These are phyloP conservation scores for Neopelma chrysocephalum DNA, from an alignment of 2,797 vertebrate species.

Conservation along the genomic window DNA sequence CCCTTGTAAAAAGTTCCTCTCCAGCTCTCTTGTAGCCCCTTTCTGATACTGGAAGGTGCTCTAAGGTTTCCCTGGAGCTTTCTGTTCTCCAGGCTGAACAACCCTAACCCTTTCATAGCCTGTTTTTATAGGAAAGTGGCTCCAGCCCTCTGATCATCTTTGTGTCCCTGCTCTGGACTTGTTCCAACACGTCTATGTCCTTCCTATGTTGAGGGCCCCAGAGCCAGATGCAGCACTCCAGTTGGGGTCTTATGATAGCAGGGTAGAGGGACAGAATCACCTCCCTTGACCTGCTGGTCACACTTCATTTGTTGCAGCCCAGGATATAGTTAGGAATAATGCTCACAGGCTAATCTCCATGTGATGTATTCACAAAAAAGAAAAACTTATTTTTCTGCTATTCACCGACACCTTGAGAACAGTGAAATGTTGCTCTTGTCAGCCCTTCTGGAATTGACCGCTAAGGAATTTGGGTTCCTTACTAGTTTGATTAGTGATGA, in stretches of 20 bases:
- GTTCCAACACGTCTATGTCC: neutral
- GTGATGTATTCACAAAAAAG: neutral
- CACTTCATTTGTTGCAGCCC: neutral
- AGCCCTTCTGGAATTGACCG: neutral
- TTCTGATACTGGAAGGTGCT: neutral
- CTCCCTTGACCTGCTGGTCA: neutral
- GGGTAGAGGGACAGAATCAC: neutral
- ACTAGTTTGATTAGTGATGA: neutral
- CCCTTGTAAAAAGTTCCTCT: neutral
- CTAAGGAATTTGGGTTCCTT: neutral
- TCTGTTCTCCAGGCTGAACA: neutral
- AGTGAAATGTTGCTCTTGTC: neutral
- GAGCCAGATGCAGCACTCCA: neutral
- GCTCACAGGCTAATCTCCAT: neutral
- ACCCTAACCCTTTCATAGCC: neutral
- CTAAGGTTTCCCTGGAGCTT: neutral
- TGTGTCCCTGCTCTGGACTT: neutral
- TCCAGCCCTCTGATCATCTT: neutral
- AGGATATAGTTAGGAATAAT: neutral
- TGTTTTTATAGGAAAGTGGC: neutral
- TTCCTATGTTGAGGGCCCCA: neutral
- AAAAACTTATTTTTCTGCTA: neutral
- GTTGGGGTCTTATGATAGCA: neutral
- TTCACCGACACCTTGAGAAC: neutral
- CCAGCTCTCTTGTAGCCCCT: fast-evolving